Percentiles rank a stretch among this genome's conserved stretches.
phyloP scores from a whole-genome alignment of 2,113 vertebrate species.

The Salvator merianae region DNA sequence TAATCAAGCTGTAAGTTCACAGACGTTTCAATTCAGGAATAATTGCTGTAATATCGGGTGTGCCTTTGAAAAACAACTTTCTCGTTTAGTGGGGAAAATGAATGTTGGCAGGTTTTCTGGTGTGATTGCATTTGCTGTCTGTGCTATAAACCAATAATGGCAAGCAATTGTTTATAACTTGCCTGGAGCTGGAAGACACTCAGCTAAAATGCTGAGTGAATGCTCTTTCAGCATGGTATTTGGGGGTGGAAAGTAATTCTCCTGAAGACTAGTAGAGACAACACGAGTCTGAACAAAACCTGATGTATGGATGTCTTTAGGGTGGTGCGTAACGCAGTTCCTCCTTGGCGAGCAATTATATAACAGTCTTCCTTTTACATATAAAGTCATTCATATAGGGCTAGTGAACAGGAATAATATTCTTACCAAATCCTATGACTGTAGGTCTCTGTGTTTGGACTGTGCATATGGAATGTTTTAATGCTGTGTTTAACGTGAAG shows the following conservation, averaged over 20 bases:
- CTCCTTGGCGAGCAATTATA: not conserved
- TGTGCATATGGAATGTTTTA: too few relatives aligned
- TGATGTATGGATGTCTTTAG: not conserved
- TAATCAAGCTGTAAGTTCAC: slow-evolving; percentile 96
- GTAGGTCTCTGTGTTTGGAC: too few relatives aligned
- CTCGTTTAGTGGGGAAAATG: not conserved
- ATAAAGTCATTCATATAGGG: too few relatives aligned
- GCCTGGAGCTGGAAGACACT: not conserved
- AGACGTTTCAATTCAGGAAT: slow-evolving; percentile 41
- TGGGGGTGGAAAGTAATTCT: not conserved
- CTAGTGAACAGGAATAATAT: too few relatives aligned
- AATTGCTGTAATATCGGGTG: not conserved
- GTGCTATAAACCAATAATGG: not conserved
- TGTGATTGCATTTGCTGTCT: not conserved
- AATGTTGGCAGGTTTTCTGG: slow-evolving; percentile 4
- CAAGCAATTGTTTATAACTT: not conserved
- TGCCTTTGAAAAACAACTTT: not conserved
- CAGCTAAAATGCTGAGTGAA: not conserved
- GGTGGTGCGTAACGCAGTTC: not conserved
- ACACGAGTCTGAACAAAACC: too few relatives aligned
- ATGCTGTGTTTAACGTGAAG: too few relatives aligned
- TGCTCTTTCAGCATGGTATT: not conserved
- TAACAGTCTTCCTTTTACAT: not conserved
- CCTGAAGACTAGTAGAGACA: not conserved
- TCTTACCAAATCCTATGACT: too few relatives aligned